phyloP scores from a whole-genome alignment of 1,140 invertebrate species.

The Drosophila mojavensis region DNA sequence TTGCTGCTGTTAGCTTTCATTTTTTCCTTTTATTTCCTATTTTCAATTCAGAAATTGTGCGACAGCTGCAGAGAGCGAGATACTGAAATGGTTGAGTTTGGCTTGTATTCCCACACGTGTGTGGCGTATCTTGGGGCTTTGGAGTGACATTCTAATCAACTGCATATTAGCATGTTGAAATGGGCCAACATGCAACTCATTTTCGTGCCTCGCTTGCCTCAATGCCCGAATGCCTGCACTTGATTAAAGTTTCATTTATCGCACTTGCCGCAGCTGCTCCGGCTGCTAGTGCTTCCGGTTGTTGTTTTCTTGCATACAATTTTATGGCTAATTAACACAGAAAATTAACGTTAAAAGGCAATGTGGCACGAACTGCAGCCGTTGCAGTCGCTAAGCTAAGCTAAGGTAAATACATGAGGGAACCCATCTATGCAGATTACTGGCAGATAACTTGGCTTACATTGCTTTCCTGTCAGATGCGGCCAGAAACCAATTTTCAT shows the following conservation, averaged over 20 bases:
- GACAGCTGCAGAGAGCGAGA: constrained; percentile 15
- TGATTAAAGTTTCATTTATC: constrained; percentile 63
- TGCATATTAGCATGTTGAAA: constrained; percentile 74
- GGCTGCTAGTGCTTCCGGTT: constrained; percentile 13
- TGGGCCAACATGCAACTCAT: constrained; percentile 55
- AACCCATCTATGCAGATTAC: not conserved
- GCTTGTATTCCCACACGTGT: not conserved
- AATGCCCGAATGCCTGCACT: constrained; percentile 49
- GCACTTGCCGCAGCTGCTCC: constrained; percentile 15
- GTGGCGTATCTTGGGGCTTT: constrained; percentile 31
- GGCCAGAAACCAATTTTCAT: constrained; percentile 50
- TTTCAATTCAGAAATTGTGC: constrained; percentile 36
- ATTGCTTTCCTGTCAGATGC: constrained; percentile 29
- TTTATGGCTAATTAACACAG: constrained; percentile 79
- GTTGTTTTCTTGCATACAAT: constrained; percentile 34
- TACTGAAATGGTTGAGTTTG: not conserved
- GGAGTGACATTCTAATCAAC: constrained; percentile 79
- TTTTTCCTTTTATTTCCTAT: not conserved
- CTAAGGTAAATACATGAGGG: constrained; percentile 13
- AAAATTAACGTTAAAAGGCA: constrained; percentile 78
- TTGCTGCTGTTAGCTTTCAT: constrained; percentile 6
- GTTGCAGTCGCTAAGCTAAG: constrained; percentile 34
- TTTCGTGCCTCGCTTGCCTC: constrained; percentile 28
- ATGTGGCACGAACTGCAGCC: constrained; percentile 64
- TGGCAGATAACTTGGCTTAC: constrained; percentile 37